phyloP scores from a whole-genome alignment of 2,113 vertebrate species.

The Monopterus albus region DNA sequence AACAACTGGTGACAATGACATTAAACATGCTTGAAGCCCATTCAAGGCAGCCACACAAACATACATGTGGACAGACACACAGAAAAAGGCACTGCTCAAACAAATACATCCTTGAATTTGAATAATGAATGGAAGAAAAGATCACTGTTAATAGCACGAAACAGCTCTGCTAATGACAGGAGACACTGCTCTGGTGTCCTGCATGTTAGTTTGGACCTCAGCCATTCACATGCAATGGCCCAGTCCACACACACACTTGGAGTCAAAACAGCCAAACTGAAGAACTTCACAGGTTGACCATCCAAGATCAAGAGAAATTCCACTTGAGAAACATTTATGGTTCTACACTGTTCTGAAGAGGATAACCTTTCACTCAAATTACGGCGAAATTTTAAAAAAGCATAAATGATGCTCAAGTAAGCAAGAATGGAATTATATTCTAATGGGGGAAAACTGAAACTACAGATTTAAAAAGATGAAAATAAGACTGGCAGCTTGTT shows the following conservation, averaged over 20 bases:
- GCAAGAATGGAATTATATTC: background rate
- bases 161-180: background rate
- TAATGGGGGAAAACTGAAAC: background rate
- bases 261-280: slow-evolving; percentile 17
- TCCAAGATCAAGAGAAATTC: slow-evolving; percentile 35
- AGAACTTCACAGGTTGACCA: background rate
- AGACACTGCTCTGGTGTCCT: slow-evolving; percentile 1
- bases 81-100: slow-evolving; percentile 9
- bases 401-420: background rate
- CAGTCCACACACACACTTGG: slow-evolving; percentile 18
- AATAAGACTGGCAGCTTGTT: background rate
- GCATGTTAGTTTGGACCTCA: slow-evolving; percentile 72
- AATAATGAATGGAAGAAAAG: slow-evolving; percentile 9
- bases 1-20: background rate
- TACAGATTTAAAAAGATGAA: background rate
- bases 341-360: background rate
- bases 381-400: background rate
- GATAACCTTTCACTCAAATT: background rate
- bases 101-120: slow-evolving; percentile 10
- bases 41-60: slow-evolving; percentile 43
- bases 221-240: slow-evolving; percentile 67
- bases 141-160: slow-evolving; percentile 46
- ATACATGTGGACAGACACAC: slow-evolving; percentile 28
- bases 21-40: slow-evolving; percentile 61
- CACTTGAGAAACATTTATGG: background rate